Percentiles rank a stretch among this genome's conserved stretches.
These are phyloP conservation scores for Neolamprologus brichardi DNA, from an alignment of 2,113 vertebrate genomes.

Conservation along the genomic window DNA sequence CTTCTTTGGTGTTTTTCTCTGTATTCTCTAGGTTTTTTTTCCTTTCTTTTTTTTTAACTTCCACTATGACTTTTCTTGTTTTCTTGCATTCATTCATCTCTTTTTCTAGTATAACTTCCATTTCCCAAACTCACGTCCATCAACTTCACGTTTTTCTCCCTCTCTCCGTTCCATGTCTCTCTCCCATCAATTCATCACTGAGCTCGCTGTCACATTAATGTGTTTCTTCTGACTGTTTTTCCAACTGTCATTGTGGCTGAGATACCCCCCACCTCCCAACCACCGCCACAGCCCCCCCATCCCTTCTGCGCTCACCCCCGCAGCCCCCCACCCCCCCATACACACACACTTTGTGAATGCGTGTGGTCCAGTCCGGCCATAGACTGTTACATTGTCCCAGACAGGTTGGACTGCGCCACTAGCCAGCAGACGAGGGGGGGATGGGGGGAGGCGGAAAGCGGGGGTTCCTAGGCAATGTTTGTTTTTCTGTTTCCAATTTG, in stretches of 20 bases:
- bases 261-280: neutral
- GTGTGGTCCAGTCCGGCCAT: slow-evolving; percentile 68
- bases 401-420: slow-evolving; percentile 65
- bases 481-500: slow-evolving; percentile 75
- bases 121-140: neutral
- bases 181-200: slow-evolving; percentile 45
- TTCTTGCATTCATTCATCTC: neutral
- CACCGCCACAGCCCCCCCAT: neutral
- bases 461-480: slow-evolving; percentile 66
- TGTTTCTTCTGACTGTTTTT: slow-evolving; percentile 46
- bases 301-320: neutral
- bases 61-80: neutral
- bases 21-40: neutral
- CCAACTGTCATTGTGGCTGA: slow-evolving; percentile 47
- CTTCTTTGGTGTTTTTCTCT: slow-evolving; percentile 19
- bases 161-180: neutral
- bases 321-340: neutral
- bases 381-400: slow-evolving; percentile 72
- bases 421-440: slow-evolving; percentile 36
- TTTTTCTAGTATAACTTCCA: neutral
- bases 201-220: slow-evolving; percentile 31
- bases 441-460: neutral
- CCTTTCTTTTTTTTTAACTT: neutral
- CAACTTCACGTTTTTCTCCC: neutral
- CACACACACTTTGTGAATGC: neutral